Base-by-base conservation (phyloP, 35 echinoderm and acorn worm genomes). In the Heliocidaris erythrogramma region DNA sequence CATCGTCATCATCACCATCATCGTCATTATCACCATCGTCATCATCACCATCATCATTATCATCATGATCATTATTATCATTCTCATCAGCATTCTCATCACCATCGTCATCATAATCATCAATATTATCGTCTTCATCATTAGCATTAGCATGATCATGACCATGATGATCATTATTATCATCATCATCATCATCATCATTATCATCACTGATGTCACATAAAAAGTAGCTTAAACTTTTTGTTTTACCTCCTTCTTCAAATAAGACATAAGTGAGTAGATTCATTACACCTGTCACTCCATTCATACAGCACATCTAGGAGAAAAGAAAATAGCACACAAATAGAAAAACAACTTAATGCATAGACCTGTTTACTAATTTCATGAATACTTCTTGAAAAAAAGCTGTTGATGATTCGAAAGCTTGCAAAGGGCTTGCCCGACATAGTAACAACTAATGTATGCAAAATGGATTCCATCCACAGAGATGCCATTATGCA, bases 221-320 rank as follows among this genome's bases (percentile, higher is more conserved):
- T 42, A 42, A 42, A 42, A 42, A 42, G 35, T 42, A 42, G 35
- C 35, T 42, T 42, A 60, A 21, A 69, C 17, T 24, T 2, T 27
- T 5, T 47, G 31, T 32, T 30, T 92, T 30, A 92, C 91, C 91
- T 92, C 91, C 91, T 30, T 92, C 91, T 12, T 92, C 50, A 59
- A 49, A 92, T 11, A 92, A 27, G 13, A 92, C 91, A 92, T 50
- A 92, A n/a, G 17, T 30, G n/a, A 92, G 47, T 50, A 92, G 14
- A 30, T 59, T 92, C 49, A 92, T 92, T 9, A 92, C 48, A 52
- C 0, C 91, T 0, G 91, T 92, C 0, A 92, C 91, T 24, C 91
- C 91, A 59, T 92, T 92, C 91, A 92, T 92, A 48, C 10, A 17
- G 27, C 47, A 52, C 29, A 92, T 50, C 91, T 92, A n/a, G 27